Evolutionary conservation across 1,140 invertebrate species (phyloP).

Genomic region (Vanessa atalanta): DNA sequence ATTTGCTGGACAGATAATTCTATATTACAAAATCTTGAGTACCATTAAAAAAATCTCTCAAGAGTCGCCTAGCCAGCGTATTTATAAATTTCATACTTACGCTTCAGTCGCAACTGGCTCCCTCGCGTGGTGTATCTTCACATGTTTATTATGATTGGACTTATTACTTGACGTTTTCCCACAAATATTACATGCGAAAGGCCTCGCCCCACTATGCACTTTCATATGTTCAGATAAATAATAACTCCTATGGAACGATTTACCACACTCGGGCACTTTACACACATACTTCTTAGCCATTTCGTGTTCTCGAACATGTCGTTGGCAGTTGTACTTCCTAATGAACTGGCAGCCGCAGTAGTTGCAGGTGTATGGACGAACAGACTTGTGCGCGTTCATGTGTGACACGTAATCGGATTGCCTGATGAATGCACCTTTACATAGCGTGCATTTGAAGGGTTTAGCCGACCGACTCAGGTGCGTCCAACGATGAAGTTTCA

Average conservation of each 20-base stretch:
- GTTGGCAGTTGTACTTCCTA: conserved; percentile 94
- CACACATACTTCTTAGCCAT: conserved; percentile 94
- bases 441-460: conserved; percentile 92
- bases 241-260: conserved; percentile 92
- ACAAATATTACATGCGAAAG: conserved; percentile 92
- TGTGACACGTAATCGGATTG: conserved; percentile 90
- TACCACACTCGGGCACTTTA: conserved; percentile 88
- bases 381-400: conserved; percentile 90
- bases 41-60: conserved; percentile 6
- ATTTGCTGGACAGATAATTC: neutral
- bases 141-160: conserved; percentile 93
- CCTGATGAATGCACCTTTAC: conserved; percentile 90
- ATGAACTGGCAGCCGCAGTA: conserved; percentile 97
- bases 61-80: neutral
- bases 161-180: conserved; percentile 92
- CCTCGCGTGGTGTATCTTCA: conserved; percentile 92
- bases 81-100: conserved; percentile 72
- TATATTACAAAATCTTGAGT: conserved; percentile 9
- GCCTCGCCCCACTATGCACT: conserved; percentile 91
- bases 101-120: conserved; percentile 92
- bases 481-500: conserved; percentile 94
- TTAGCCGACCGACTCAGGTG: conserved; percentile 90
- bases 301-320: conserved; percentile 95
- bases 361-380: conserved; percentile 93
- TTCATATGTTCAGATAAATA: conserved; percentile 93